Percentiles rank a stretch among this genome's conserved stretches.
Conservation (phyloP, 1,140 invertebrate species). For the Mycetomoellerius zeteki region DNA sequence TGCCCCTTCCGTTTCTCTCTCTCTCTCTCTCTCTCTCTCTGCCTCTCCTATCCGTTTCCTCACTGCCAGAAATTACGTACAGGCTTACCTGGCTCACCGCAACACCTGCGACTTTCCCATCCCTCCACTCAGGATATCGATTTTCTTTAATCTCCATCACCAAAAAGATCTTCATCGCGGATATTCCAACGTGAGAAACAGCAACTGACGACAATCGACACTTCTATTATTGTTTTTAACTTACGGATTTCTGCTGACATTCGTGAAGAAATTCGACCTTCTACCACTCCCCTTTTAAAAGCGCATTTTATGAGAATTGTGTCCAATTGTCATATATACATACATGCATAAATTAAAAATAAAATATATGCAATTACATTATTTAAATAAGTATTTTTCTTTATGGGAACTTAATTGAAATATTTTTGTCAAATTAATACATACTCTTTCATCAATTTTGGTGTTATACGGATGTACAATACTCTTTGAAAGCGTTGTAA, state of each 20-base stretch:
- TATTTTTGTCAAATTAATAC: constrained; percentile 23
- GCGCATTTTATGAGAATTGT: neutral
- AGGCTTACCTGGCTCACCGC: constrained; percentile 59
- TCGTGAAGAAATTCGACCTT: neutral
- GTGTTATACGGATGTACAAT: neutral
- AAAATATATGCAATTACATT: neutral
- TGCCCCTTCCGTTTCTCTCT: neutral
- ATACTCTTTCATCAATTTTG: constrained; percentile 7
- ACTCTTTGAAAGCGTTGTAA: constrained; percentile 25
- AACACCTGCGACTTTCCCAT: constrained; percentile 71
- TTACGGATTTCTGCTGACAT: constrained; percentile 27
- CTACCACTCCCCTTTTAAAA: neutral
- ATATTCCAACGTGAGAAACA: constrained; percentile 59
- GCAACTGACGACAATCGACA: constrained; percentile 53
- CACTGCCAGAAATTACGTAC: constrained; percentile 67
- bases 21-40: constrained; percentile 9
- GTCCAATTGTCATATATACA: neutral
- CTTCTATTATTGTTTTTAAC: constrained; percentile 56
- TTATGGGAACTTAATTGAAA: neutral
- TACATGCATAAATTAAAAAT: neutral
- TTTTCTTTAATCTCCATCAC: constrained; percentile 71
- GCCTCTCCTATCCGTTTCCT: constrained; percentile 33
- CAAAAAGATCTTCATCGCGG: constrained; percentile 64
- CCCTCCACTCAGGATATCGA: constrained; percentile 58
- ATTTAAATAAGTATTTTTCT: neutral